Evolutionary conservation across 30 jellyfish, hydroid and myxozoan genomes (phyloP), one percentile per base, ranked within the genome.

Genomic region (Aurelia aurita complex sp. Pacific): DNA sequence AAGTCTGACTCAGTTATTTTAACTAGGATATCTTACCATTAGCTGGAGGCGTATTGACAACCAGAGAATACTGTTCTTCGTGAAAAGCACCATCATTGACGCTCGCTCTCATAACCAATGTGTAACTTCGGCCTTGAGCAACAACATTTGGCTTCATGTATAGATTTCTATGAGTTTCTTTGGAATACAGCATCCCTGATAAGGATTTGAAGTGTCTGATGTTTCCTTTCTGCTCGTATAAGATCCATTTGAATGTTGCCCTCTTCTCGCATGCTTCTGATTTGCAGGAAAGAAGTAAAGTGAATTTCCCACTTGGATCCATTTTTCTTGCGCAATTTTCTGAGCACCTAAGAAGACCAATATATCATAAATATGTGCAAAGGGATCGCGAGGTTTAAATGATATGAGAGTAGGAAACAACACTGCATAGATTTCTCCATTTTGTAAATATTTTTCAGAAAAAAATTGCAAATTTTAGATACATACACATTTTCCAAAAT

Each of bases 301-400:
- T 52, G 62, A 80, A 69, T 10, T 52, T 67, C 15, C 42, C 74
- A 2, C 67, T 35, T 19, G 89, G 89, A 52, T 65, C 74, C 36
- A 80, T 16, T 50, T 80, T 80, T 16, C 74, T 51, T 42, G 81
- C 89, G 67, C 89, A 80, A 38, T 80, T 80, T 36, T 80, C 89
- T 12, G 62, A 53, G 64, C 89, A 80, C 17, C 89, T 80, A 4
- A 18, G 64, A 16, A 4, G 14, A 5, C 0, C 23, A 68, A 68
- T 3, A 40, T 0, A 40, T 23, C 29, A 23, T 23, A 38, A 38
- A 4, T 38, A 4, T 40, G 52, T 40, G 9, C 29, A 40, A 40
- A 40, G 52, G 6, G 52, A 40, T 6, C 52, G 52, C 6, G 29
- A 23, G 29, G 29, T 23, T 0, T 23, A 23, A 23, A 23, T 40